Conservation (phyloP, 2,888 invertebrate genomes). For the Endomychus coccineus region DNA sequence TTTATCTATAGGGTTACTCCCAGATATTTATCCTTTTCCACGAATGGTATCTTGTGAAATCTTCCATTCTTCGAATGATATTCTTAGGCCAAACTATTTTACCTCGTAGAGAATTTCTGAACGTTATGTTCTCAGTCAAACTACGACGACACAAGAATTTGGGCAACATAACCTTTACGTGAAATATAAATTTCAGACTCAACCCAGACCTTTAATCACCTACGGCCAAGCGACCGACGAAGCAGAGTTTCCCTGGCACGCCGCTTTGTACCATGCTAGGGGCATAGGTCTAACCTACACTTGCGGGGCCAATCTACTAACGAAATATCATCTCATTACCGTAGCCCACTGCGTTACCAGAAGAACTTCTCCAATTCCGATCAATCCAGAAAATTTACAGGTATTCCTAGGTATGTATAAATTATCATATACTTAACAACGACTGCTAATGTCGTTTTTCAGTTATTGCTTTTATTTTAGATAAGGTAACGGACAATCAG, state of each 20-base stretch:
- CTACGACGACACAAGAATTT: background rate
- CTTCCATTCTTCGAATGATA: too few relatives aligned
- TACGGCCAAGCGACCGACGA: conserved; percentile 52
- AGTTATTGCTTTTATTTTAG: background rate
- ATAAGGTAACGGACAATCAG: too few relatives aligned
- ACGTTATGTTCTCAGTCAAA: background rate
- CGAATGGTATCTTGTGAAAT: too few relatives aligned
- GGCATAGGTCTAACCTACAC: conserved; percentile 37
- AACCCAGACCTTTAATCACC: conserved; percentile 51
- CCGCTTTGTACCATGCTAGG: conserved; percentile 52
- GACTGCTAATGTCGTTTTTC: background rate
- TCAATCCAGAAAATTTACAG: conserved; percentile 31
- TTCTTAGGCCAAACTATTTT: too few relatives aligned
- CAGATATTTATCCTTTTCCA: too few relatives aligned
- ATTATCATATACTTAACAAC: too few relatives aligned
- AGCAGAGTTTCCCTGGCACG: conserved; percentile 65
- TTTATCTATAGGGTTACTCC: too few relatives aligned
- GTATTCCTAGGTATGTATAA: conserved; percentile 32
- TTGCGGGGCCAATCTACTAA: conserved; percentile 38
- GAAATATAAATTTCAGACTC: background rate
- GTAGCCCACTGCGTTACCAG: conserved; percentile 40
- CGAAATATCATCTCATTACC: conserved; percentile 32
- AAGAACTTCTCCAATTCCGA: conserved; percentile 24
- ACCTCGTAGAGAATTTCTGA: background rate
- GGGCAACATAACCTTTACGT: background rate